Conservation (phyloP, 2,888 invertebrate genomes). For the Molorchus minor region DNA sequence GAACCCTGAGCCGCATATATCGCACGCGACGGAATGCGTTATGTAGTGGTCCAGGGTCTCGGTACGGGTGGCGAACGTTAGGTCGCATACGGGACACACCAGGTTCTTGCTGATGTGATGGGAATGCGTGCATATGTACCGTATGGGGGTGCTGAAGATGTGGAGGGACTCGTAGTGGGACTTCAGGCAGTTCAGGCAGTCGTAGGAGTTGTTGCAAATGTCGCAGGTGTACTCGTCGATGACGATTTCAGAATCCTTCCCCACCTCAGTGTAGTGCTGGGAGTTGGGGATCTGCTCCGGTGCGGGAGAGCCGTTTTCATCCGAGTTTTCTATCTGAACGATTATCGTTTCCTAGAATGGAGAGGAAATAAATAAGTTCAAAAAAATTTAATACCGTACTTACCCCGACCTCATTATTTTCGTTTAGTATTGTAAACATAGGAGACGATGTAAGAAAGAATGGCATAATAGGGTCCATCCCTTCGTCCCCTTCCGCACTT, state of each 20-base stretch:
- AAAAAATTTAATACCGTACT: too few species aligned
- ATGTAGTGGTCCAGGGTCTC: conserved; percentile 39
- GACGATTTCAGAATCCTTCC: too few species aligned
- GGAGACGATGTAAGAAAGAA: conserved; percentile 35
- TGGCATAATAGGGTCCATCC: conserved; percentile 37
- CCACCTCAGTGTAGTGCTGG: conserved; percentile 18
- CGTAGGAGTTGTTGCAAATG: conserved; percentile 31
- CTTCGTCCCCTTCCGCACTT: not conserved
- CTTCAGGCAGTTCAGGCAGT: conserved; percentile 47
- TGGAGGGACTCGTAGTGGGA: conserved; percentile 48
- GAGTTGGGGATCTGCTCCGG: conserved; percentile 11
- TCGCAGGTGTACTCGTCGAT: conserved; percentile 32
- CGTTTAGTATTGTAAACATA: conserved; percentile 32
- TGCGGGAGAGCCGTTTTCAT: conserved; percentile 2
- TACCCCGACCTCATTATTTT: conserved; percentile 34
- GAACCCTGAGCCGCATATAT: conserved; percentile 45
- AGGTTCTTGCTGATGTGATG: conserved; percentile 15
- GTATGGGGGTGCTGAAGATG: conserved; percentile 33
- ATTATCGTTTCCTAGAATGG: conserved; percentile 39
- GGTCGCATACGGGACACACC: conserved; percentile 34
- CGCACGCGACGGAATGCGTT: conserved; percentile 44
- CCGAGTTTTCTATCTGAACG: conserved; percentile 35
- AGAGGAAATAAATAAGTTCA: not conserved
- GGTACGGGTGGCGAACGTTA: conserved; percentile 27
- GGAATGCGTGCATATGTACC: conserved; percentile 41